A percentile compares a stretch with the other conserved stretches of the same genome.
Evolutionary conservation across 2,113 vertebrate genomes (phyloP).

Genomic region (Apus apus): DNA sequence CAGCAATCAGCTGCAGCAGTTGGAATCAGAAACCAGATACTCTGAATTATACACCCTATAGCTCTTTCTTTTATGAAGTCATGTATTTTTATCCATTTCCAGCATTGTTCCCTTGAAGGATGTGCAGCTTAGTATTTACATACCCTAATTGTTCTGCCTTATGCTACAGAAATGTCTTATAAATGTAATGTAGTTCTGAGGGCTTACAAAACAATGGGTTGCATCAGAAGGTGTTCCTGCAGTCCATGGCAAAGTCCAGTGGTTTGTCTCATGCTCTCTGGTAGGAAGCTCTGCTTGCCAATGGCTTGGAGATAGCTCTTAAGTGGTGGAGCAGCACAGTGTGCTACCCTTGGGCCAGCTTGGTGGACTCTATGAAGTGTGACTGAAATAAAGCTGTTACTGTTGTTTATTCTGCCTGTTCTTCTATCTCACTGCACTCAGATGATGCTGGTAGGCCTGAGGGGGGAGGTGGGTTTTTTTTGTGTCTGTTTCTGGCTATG

Average conservation of each 20-base stretch:
- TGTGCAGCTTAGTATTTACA: not conserved
- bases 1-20: not conserved
- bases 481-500: not conserved
- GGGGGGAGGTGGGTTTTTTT: not conserved
- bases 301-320: not conserved
- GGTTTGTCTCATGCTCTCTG: not conserved
- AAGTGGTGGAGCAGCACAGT: not conserved
- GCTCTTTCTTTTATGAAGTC: not conserved
- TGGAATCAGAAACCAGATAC: not conserved
- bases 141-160: not conserved
- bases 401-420: not conserved
- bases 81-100: not conserved
- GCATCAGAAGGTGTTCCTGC: not conserved
- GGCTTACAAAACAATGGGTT: not conserved
- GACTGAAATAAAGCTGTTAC: not conserved
- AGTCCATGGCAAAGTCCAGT: accelerated
- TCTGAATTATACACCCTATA: accelerated
- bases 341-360: not conserved
- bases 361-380: not conserved
- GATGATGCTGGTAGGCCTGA: not conserved
- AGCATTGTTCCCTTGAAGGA: not conserved
- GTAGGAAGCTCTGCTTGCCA: not conserved
- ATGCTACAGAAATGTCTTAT: not conserved
- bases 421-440: accelerated
- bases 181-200: not conserved